Evolutionary conservation across 2,113 vertebrate species (phyloP).

Genomic region (Colius striatus): DNA sequence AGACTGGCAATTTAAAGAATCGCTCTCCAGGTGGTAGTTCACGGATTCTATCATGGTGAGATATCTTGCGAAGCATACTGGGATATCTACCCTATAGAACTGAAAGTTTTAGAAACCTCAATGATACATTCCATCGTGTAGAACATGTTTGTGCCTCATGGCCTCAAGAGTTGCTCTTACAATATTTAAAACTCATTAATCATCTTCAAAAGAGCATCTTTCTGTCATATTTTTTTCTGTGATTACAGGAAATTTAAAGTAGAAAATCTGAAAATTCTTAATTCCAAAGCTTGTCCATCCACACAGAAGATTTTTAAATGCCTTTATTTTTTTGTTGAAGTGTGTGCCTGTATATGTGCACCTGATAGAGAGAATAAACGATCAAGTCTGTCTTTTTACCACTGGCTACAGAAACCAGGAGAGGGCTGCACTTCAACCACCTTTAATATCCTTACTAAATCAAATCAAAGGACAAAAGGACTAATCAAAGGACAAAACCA

Average conservation of each 20-base stretch:
- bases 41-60: background rate
- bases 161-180: background rate
- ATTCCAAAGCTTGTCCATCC: background rate
- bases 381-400: background rate
- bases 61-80: constrained; percentile 1
- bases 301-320: background rate
- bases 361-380: background rate
- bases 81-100: constrained; percentile 12
- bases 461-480: background rate
- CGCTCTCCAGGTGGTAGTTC: constrained; percentile 30
- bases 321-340: background rate
- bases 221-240: background rate
- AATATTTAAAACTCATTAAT: background rate
- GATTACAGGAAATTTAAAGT: background rate
- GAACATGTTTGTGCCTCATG: background rate
- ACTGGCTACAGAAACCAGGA: background rate
- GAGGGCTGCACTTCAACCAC: background rate
- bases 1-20: constrained; percentile 27
- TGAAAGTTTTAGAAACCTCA: constrained; percentile 19
- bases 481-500: background rate
- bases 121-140: constrained; percentile 11
- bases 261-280: background rate
- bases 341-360: background rate
- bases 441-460: background rate
- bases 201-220: background rate